Conservation (phyloP, 2,113 vertebrate species). For the Apeltes quadracus region DNA sequence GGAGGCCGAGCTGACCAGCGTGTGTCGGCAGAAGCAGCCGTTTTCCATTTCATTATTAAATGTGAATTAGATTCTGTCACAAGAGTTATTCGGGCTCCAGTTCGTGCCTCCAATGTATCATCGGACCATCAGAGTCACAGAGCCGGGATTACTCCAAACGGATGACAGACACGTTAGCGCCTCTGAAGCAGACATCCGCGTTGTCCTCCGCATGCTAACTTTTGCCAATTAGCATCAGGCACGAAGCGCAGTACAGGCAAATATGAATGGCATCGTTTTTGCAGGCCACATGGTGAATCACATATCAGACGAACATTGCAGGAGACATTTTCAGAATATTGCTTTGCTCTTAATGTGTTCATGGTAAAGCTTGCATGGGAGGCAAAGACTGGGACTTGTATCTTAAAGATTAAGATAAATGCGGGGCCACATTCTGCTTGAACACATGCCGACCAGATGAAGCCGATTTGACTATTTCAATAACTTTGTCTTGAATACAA, state of each 20-base stretch:
- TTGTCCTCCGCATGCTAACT: neutral
- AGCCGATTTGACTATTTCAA: slow-evolving; percentile 10
- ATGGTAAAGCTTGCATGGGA: neutral
- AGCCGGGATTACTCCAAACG: neutral
- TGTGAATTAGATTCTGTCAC: neutral
- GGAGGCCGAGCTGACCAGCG: neutral
- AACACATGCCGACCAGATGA: neutral
- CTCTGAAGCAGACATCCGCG: neutral
- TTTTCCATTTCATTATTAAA: neutral
- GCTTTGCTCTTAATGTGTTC: neutral
- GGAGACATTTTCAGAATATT: neutral
- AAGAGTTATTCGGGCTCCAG: neutral
- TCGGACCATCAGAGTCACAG: slow-evolving; percentile 1
- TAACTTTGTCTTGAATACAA: slow-evolving; percentile 36
- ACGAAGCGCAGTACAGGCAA: neutral
- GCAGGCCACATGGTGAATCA: neutral
- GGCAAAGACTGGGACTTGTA: slow-evolving; percentile 7
- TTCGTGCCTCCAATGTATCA: neutral
- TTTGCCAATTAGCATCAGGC: neutral
- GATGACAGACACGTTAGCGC: neutral
- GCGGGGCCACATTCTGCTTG: neutral
- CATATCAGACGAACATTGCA: neutral
- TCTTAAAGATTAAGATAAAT: neutral
- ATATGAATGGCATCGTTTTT: neutral
- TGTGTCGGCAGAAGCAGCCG: neutral